These are phyloP conservation scores for Anser cygnoides DNA, from an alignment of 2,113 vertebrate genomes.

Conservation along the genomic window DNA sequence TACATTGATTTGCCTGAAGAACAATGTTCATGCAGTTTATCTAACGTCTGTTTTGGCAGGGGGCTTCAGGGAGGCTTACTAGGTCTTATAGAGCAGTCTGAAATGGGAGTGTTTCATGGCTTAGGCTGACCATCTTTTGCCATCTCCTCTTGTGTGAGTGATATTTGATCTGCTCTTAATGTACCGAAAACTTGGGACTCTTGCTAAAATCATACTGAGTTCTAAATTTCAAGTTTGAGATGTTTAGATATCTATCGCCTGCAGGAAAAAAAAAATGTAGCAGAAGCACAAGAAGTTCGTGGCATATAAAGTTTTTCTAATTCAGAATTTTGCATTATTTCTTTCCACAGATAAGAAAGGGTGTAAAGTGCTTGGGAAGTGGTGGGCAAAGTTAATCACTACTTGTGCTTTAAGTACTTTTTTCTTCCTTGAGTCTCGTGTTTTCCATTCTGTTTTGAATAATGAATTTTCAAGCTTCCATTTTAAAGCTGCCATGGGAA, in stretches of 20 bases:
- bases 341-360: neutral
- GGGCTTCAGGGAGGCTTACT: neutral
- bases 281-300: no score
- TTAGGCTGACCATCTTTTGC: neutral
- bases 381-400: constrained; percentile 43
- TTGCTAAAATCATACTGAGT: neutral
- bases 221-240: neutral
- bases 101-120: neutral
- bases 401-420: neutral
- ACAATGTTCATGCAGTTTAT: neutral
- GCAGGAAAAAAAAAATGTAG: no score
- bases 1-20: neutral
- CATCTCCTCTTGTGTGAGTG: neutral
- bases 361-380: constrained; percentile 6
- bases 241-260: no score
- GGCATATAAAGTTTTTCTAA: neutral
- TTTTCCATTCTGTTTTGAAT: constrained; percentile 23
- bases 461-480: neutral
- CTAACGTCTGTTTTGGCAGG: neutral
- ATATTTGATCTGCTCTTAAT: neutral
- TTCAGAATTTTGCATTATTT: constrained; percentile 27
- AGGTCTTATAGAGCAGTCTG: neutral
- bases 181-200: neutral
- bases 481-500: neutral
- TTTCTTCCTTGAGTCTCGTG: constrained; percentile 50